Percentiles rank a stretch among this genome's conserved stretches.
Conservation (phyloP, 2,113 vertebrate genomes). For the Mesembrinibis cayennensis region DNA sequence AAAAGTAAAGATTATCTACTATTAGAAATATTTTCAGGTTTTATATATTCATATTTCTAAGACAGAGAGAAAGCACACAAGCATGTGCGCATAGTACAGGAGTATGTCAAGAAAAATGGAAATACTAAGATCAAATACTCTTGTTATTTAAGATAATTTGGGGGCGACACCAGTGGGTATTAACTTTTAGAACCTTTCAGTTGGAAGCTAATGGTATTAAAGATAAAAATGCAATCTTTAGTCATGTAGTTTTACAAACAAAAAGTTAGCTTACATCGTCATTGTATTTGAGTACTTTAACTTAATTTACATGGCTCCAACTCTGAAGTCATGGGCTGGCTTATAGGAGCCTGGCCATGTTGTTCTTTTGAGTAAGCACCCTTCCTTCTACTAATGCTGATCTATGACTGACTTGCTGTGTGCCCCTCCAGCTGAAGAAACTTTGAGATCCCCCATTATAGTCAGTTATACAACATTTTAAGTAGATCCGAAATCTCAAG, state of each 20-base stretch:
- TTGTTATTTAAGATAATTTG: neutral
- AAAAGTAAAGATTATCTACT: neutral
- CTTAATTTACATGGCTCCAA: neutral
- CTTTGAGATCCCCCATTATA: neutral
- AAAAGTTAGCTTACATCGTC: neutral
- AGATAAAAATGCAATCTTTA: neutral
- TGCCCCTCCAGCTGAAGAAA: neutral
- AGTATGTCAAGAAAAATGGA: neutral
- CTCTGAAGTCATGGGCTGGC: neutral
- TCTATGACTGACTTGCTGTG: neutral
- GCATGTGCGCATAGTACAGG: rapidly evolving
- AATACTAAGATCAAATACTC: neutral
- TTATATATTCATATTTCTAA: neutral
- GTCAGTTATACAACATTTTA: neutral
- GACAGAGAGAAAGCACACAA: neutral
- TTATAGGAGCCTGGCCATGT: neutral
- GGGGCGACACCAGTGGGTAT: neutral
- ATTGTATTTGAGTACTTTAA: neutral
- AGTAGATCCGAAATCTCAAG: neutral
- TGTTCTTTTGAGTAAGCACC: neutral
- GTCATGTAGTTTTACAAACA: neutral
- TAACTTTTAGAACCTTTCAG: neutral
- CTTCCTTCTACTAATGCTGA: neutral
- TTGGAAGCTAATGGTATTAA: neutral
- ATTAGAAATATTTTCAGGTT: neutral